phyloP scores from a whole-genome alignment of 2,888 invertebrate genomes.

The Cataglyphis livida region DNA sequence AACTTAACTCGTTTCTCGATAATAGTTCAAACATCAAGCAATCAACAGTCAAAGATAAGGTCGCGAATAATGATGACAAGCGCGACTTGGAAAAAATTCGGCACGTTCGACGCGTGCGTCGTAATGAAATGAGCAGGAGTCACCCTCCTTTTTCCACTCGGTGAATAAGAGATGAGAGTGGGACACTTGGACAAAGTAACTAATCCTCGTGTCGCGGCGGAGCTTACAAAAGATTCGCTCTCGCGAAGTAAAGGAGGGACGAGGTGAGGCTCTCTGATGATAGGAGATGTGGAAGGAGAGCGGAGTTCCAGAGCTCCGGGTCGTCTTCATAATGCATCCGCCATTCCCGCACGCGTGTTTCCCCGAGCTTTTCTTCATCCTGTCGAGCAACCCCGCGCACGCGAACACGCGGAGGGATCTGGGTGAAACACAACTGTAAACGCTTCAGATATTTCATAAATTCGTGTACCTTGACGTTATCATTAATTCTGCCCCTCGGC shows the following conservation, averaged over 20 bases:
- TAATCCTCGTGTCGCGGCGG: slow-evolving; percentile 76
- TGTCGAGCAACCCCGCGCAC: slow-evolving; percentile 38
- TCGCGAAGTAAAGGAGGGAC: slow-evolving; percentile 55
- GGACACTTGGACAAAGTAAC: slow-evolving; percentile 76
- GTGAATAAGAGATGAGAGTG: slow-evolving; percentile 79
- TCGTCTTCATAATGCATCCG: slow-evolving; percentile 74
- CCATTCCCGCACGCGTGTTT: slow-evolving; percentile 55
- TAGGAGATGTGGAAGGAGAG: slow-evolving; percentile 35
- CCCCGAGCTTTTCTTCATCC: slow-evolving; percentile 63
- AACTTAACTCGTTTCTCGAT: not conserved
- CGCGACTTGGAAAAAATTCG: not conserved
- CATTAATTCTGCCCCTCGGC: slow-evolving; percentile 1
- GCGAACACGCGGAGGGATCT: slow-evolving; percentile 12
- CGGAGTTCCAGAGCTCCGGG: slow-evolving; percentile 34
- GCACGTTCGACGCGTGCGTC: slow-evolving; percentile 41
- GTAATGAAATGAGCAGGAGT: slow-evolving; percentile 77
- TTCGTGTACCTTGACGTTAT: not conserved
- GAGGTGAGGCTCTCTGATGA: slow-evolving; percentile 28
- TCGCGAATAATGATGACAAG: slow-evolving; percentile 18
- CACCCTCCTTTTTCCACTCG: slow-evolving; percentile 70
- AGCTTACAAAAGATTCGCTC: slow-evolving; percentile 73
- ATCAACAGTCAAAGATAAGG: not conserved
- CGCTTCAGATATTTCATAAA: slow-evolving; percentile 6
- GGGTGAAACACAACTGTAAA: slow-evolving; percentile 18
- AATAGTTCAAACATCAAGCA: not conserved